These are phyloP conservation scores for Oryzias melastigma DNA, from an alignment of 2,113 vertebrate genomes.

Conservation along the genomic window DNA sequence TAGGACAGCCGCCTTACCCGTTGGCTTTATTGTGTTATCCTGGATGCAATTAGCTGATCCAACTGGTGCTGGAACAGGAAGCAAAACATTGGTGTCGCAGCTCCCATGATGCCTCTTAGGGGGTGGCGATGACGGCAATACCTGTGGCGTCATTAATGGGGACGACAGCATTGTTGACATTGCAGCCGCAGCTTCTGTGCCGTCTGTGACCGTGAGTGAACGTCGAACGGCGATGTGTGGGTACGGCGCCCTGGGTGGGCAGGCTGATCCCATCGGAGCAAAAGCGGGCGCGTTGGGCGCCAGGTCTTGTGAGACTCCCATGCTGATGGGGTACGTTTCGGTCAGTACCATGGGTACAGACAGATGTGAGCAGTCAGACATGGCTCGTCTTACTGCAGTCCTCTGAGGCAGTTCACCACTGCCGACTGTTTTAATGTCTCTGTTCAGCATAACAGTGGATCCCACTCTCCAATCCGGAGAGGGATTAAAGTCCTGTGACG, in stretches of 20 bases:
- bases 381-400: conserved; percentile 80
- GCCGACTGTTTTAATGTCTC: conserved; percentile 36
- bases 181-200: conserved; percentile 52
- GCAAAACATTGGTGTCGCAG: conserved; percentile 60
- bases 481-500: conserved; percentile 7
- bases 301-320: conserved; percentile 56
- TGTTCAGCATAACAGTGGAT: conserved; percentile 7
- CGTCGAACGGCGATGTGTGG: conserved; percentile 76
- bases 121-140: conserved; percentile 68
- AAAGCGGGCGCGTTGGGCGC: conserved; percentile 27
- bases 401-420: conserved; percentile 61
- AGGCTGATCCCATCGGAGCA: conserved; percentile 24
- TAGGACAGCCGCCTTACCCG: conserved; percentile 52
- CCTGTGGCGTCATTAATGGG: conserved; percentile 35
- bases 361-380: conserved; percentile 92
- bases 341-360: conserved; percentile 81
- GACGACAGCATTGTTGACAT: conserved; percentile 48
- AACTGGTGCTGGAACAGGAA: conserved; percentile 61
- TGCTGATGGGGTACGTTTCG: conserved; percentile 81
- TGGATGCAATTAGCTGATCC: conserved; percentile 21
- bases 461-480: conserved; percentile 37
- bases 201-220: conserved; percentile 81
- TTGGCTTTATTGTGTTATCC: conserved; percentile 15
- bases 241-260: conserved; percentile 60
- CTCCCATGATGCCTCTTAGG: conserved; percentile 65